These are phyloP conservation scores for Magallana angulata DNA, from an alignment of 1,140 invertebrate genomes.

Conservation along the genomic window DNA sequence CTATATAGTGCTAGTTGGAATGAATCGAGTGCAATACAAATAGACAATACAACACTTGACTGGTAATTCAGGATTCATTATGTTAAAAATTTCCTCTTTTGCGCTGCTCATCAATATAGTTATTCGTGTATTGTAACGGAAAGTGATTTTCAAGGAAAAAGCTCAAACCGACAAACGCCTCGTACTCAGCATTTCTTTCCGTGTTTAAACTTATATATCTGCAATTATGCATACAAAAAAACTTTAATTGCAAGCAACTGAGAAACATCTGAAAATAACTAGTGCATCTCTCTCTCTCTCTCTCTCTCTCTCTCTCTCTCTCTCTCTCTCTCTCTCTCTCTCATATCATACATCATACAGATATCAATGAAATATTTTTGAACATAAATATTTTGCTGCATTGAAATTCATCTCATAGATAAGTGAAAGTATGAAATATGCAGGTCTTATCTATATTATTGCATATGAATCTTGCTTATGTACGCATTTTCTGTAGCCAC, in stretches of 20 bases:
- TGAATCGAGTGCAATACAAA: neutral
- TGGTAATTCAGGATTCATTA: neutral
- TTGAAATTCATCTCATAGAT: too few species aligned
- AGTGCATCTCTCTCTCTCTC: neutral
- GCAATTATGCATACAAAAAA: neutral
- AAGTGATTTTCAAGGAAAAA: constrained; percentile 19
- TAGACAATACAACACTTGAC: neutral
- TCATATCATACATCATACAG: neutral
- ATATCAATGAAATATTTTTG: too few species aligned
- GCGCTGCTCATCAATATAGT: neutral
- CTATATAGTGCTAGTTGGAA: too few species aligned
- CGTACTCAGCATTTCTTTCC: constrained; percentile 5
- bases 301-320: constrained; percentile 19
- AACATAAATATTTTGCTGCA: too few species aligned
- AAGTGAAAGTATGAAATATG: too few species aligned
- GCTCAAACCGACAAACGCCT: neutral
- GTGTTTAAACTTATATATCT: neutral
- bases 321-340: neutral
- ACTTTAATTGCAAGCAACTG: neutral
- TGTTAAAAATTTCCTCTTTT: constrained; percentile 24
- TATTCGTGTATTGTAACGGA: constrained; percentile 12
- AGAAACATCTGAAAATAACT: neutral
- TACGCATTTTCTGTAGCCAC: neutral
- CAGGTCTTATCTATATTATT: too few species aligned
- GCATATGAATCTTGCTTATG: too few species aligned